Evolutionary conservation across 2,113 vertebrate species (phyloP), one percentile per base, ranked within the genome.

Genomic region (Chloropsis cyanopogon): DNA sequence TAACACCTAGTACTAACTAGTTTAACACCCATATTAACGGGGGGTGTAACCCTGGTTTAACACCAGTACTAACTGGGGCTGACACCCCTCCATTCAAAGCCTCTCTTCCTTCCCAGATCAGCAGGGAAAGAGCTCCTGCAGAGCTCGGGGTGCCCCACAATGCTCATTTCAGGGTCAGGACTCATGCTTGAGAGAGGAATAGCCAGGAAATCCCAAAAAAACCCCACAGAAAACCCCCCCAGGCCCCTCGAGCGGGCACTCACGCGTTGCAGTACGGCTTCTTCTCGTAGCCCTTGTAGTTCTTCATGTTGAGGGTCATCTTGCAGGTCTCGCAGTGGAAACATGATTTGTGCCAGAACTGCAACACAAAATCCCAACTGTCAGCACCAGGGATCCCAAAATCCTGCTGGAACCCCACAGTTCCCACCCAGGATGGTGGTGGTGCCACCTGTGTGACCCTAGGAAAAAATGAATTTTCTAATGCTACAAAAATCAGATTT

Each of bases 231-330:
- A 42, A 42, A n/a, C n/a, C 18, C 44, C 17, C 44, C 17, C 13
- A 25, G 8, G 20, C 4, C 44, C 24, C 24, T 13, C 47, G 14
- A 7, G 6, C 1, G 1, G 14, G 10, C 70, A 98, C 98, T 98
- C 77, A 98, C 98, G 98, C 98, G 0, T 98, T 98, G 97, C 98
- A 98, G 39, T 98, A 98, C 5, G 98, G 98, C 86, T 98, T 98
- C 97, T 98, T 98, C 96, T 98, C 98, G 5, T 98, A 98, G 94
- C 98, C 98, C 96, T 98, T 98, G 98, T 98, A 98, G 97, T 98
- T 98, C 76, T 98, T 98, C 98, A 98, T 98, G 95, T 98, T 98
- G 17, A 98, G 96, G 16, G 98, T 98, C 98, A 98, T 98, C 97
- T 98, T 98, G 98, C 98, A 98, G 90, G 94, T 98, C 96, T 98